Base-by-base conservation (phyloP, 2,113 vertebrate species). In the Neogale vison region DNA sequence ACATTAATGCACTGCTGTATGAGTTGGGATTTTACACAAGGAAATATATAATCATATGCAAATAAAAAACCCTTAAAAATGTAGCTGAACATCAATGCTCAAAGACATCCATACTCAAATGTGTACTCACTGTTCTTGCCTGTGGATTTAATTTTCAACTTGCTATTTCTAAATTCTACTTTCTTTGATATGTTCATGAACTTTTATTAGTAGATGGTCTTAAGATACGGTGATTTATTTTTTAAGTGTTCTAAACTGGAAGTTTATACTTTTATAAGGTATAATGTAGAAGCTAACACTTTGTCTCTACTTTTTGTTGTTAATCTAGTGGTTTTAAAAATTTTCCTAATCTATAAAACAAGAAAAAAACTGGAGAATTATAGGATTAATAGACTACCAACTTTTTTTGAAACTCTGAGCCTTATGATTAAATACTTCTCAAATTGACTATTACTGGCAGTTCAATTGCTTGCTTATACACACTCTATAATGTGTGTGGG, bases 1-100 rank as follows among this genome's bases (percentile, higher is more conserved):
- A 86, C 88, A 92, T n/a, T 20, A 90, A 82, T 15, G 31, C 45
- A 59, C 15, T 1, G 4, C 65, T 42, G 1, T 21, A 42, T 21
- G 47, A 95, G 23, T 26, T 84, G 94, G 59, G 23, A 69, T 92
- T 95, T 94, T 63, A 91, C 13, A 57, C 15, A 47, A 93, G 83
- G 65, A 88, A 93, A 93, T 42, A 24, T 7, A 47, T 42, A 69
- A 96, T 92, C 71, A 34, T 12, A 71, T 65, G 59, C 61, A 93
- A 92, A 96, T 63, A 55, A 81, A 55, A 93, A 55, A 45, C 61
- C 50, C n/a, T 76, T 15, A 39, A 79, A 94, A 57, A 61, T 24
- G 1, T 11, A 50, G 47, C 26, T 36, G 59, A n/a, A 36, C 42
- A 55, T 29, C 24, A 57, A 14, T 80, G 26, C 9, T 87, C 18